phyloP scores from a whole-genome alignment of 1,140 invertebrate species.

The Caenorhabditis briggsae region DNA sequence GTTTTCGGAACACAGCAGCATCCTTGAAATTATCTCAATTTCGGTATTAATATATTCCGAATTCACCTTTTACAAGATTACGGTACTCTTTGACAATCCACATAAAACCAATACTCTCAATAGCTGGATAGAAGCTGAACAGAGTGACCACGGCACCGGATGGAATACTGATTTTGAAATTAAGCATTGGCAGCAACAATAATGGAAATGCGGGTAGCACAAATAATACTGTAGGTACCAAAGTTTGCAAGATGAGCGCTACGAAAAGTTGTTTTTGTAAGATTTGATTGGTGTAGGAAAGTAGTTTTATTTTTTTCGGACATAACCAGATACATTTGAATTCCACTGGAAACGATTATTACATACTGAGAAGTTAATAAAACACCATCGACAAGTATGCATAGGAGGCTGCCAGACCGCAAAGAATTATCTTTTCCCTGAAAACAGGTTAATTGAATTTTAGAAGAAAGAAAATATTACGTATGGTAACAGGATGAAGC shows the following conservation, averaged over 20 bases:
- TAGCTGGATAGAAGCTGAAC: not conserved
- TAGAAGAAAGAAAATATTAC: not conserved
- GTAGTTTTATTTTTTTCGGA: not conserved
- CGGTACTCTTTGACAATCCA: not conserved
- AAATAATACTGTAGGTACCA: not conserved
- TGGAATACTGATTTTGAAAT: not conserved
- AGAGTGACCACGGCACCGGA: not conserved
- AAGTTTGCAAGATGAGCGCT: not conserved
- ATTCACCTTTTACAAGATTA: not conserved
- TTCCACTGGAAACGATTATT: not conserved
- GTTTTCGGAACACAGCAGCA: too few relatives aligned
- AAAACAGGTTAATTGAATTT: not conserved
- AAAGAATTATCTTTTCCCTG: not conserved
- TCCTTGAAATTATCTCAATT: too few relatives aligned
- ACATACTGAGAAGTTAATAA: not conserved
- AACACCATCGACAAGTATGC: not conserved
- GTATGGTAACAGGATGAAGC: too few relatives aligned
- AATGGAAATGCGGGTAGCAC: not conserved
- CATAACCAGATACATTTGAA: not conserved
- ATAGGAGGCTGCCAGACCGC: not conserved
- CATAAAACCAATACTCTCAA: not conserved
- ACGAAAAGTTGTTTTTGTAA: not conserved
- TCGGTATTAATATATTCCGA: too few relatives aligned
- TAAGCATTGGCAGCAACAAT: not conserved
- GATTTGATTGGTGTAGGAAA: not conserved